Base-by-base conservation (phyloP, 2,888 invertebrate genomes). In the Hirtodrosophila cameraria region DNA sequence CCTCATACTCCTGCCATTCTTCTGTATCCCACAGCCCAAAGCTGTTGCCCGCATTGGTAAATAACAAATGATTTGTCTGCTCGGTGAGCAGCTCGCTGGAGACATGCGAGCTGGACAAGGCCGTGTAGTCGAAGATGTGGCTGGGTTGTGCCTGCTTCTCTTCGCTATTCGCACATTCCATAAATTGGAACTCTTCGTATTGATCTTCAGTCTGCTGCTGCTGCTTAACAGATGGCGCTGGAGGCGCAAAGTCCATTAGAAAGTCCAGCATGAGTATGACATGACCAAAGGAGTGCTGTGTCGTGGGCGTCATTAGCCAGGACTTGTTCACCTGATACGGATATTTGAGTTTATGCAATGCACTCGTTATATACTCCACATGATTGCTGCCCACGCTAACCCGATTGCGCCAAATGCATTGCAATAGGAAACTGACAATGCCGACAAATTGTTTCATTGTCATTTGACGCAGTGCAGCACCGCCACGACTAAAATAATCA, bases 231-330 rank as follows among this genome's bases (percentile, higher is more conserved):
- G 28, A 58, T 33, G 25, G 59, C 20, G 31, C 46, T 0, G 69
- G 64, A 0, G 86, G 78, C 1, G 84, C 82, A 65, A 90, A 87
- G 20, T 89, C 88, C 72, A 87, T 85, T 2, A 91, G 77, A 61
- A 88, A 91, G 11, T 88, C 88, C 0, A 91, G 69, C 15, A 91
- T 48, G 9, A 89, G 72, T 7, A 91, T 82, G 0, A 89, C 86
- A 75, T 90, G 89, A 3, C 88, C 88, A 45, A 90, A 89, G 0
- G 90, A 89, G 48, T 90, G 89, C 13, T 89, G 88, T 0, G 90
- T 89, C 36, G 87, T 89, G 0, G 90, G 90, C 3, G 91, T 90
- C 68, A 90, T 89, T 5, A 91, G 59, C 87, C 90, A 90, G 0
- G 91, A 91, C 53, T 91, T 91, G 41, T 87, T 90, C 0, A 90